Conservation (phyloP, 2,888 invertebrate genomes). For the Sclerodermus sp. region DNA sequence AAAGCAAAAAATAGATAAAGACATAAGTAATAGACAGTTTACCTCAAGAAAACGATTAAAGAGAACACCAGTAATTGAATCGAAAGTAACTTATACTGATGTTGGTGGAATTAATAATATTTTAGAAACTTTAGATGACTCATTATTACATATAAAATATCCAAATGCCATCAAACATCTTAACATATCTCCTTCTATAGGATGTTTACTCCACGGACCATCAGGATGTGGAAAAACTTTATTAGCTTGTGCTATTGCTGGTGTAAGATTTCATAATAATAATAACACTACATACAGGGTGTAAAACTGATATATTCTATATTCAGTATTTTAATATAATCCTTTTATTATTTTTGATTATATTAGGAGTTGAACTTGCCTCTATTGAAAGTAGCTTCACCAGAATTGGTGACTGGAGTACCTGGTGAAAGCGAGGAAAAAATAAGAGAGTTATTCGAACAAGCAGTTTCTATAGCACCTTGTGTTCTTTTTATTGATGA, state of each 20-base stretch:
- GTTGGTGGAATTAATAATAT: constrained; percentile 81
- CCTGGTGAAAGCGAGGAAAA: constrained; percentile 95
- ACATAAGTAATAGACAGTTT: constrained; percentile 55
- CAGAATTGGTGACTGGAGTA: constrained; percentile 91
- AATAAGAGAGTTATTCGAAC: constrained; percentile 87
- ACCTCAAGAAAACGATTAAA: constrained; percentile 39
- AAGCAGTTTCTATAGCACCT: constrained; percentile 74
- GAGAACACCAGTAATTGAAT: constrained; percentile 42
- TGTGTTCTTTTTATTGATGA: constrained; percentile 94
- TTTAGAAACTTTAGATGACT: constrained; percentile 71
- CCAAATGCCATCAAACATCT: constrained; percentile 83
- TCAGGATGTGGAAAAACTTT: constrained; percentile 93
- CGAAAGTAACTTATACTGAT: constrained; percentile 69
- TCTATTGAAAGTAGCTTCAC: constrained; percentile 84
- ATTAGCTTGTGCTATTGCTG: constrained; percentile 80
- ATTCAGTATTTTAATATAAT: too few relatives aligned
- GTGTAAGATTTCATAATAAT: constrained; percentile 66
- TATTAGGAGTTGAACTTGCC: constrained; percentile 85
- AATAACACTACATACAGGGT: too few relatives aligned
- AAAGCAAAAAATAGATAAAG: constrained; percentile 54
- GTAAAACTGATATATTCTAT: too few relatives aligned
- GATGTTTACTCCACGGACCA: constrained; percentile 92
- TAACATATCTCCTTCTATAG: constrained; percentile 85
- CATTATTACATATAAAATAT: constrained; percentile 83
- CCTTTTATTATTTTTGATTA: too few relatives aligned